phyloP scores from a whole-genome alignment of 2,797 vertebrate genomes.

The Tangara arthus region DNA sequence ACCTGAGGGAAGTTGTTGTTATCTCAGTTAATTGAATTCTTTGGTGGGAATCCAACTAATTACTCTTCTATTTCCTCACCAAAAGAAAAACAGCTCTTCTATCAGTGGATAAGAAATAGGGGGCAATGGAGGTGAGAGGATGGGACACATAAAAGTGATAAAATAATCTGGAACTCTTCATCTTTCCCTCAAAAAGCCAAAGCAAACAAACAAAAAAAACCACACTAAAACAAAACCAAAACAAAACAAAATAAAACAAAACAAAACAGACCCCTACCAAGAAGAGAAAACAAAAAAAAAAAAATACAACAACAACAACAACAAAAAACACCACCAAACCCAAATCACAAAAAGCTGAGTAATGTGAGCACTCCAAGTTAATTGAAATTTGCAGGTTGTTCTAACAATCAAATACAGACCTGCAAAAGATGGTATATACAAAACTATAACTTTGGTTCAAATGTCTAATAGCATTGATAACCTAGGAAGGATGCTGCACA shows the following conservation, averaged over 20 bases:
- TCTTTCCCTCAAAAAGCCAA: not conserved
- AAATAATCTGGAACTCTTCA: not conserved
- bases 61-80: constrained; percentile 24
- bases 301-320: no score
- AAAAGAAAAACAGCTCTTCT: constrained; percentile 6
- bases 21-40: constrained; percentile 55
- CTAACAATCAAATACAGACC: not conserved
- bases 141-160: not conserved
- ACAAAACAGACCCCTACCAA: no score
- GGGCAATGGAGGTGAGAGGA: not conserved
- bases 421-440: not conserved
- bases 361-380: not conserved
- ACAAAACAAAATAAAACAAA: not conserved
- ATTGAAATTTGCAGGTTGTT: not conserved
- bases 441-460: not conserved
- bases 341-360: not conserved
- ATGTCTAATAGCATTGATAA: not conserved
- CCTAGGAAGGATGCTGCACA: not conserved
- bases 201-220: not conserved
- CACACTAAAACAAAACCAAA: no score
- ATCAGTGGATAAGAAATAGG: not conserved
- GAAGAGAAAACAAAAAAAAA: not conserved
- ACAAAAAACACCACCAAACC: not conserved
- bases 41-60: constrained; percentile 41
- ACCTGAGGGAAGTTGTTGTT: constrained; percentile 26